These are phyloP conservation scores for Lithophane semibrunnea DNA, from an alignment of 2,888 invertebrate genomes.

Conservation along the genomic window DNA sequence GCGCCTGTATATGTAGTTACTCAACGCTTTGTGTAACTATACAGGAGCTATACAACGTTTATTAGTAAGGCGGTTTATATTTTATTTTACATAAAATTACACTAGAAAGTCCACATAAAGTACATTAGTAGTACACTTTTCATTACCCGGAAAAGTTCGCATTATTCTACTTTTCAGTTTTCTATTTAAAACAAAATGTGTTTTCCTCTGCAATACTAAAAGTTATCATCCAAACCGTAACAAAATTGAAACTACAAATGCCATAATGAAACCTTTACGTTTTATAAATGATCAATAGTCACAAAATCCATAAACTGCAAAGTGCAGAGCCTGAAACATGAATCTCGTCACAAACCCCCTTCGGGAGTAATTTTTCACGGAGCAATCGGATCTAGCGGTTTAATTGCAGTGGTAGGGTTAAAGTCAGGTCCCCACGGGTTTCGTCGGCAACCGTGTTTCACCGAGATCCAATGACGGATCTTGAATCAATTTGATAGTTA, in stretches of 20 bases:
- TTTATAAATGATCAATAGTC: not conserved
- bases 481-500: conserved; percentile 22
- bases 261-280: too few species aligned
- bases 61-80: too few species aligned
- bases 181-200: conserved; percentile 1
- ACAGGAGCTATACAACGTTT: too few species aligned
- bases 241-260: too few species aligned
- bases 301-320: not conserved
- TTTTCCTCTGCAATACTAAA: not conserved
- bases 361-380: conserved; percentile 52
- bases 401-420: conserved; percentile 55
- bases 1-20: too few species aligned
- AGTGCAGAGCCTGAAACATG: conserved; percentile 27
- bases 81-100: too few species aligned
- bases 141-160: not conserved
- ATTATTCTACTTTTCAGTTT: not conserved
- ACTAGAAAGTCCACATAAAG: too few species aligned
- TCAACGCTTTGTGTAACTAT: too few species aligned
- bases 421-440: conserved; percentile 23
- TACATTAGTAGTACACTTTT: not conserved
- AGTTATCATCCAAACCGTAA: not conserved
- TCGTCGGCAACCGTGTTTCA: conserved; percentile 19
- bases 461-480: conserved; percentile 13
- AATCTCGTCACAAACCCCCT: conserved; percentile 42
- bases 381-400: conserved; percentile 55